These are phyloP conservation scores for Hemibagrus wyckioides DNA, from an alignment of 2,113 vertebrate species.

Conservation along the genomic window DNA sequence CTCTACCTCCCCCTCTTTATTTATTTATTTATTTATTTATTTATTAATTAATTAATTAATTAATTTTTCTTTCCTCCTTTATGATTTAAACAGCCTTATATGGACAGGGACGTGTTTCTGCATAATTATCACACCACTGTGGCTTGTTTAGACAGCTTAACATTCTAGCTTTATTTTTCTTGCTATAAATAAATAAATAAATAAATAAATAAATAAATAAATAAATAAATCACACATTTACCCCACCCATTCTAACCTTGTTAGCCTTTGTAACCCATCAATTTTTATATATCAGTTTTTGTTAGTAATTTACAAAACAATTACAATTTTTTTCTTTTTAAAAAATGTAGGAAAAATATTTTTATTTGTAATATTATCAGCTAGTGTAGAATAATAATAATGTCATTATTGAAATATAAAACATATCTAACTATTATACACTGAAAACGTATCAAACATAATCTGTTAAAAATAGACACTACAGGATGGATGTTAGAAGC, in stretches of 20 bases:
- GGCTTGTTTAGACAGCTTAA: background rate
- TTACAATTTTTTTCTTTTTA: no score
- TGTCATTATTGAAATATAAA: background rate
- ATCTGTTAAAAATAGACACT: background rate
- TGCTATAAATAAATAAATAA: background rate
- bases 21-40: accelerated
- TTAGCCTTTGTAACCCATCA: background rate
- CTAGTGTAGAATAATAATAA: background rate
- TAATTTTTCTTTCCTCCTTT: background rate
- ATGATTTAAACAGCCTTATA: background rate
- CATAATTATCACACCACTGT: background rate
- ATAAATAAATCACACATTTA: no score
- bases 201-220: background rate
- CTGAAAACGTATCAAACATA: background rate
- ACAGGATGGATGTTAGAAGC: no score
- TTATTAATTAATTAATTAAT: no score
- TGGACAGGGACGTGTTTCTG: background rate
- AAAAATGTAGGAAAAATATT: no score
- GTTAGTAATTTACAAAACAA: no score
- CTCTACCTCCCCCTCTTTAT: background rate
- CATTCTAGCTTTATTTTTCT: background rate
- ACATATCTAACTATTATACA: background rate
- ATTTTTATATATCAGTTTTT: no score
- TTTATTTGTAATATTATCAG: background rate
- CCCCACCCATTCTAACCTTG: background rate